phyloP scores from a whole-genome alignment of 2,797 vertebrate species.

The Acrocephalus scirpaceus region DNA sequence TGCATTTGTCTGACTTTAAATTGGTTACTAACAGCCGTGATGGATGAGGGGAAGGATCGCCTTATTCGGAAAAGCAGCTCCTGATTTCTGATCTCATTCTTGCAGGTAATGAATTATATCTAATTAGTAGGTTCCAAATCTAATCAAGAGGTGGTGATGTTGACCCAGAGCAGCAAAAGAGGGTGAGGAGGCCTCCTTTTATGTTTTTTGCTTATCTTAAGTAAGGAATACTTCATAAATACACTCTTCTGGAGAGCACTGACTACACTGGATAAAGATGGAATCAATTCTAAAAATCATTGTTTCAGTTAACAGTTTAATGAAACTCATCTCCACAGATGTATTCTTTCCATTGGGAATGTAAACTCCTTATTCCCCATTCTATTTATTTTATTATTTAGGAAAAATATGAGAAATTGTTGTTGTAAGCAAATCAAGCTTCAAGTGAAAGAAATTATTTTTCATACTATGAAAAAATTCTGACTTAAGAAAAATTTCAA shows the following conservation, averaged over 20 bases:
- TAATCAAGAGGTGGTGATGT: constrained; percentile 92
- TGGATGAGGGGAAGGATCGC: constrained; percentile 94
- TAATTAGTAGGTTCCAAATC: constrained; percentile 96
- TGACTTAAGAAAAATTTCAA: neutral
- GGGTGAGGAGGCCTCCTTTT: constrained; percentile 54
- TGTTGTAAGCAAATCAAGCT: constrained; percentile 24
- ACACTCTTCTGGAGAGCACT: neutral
- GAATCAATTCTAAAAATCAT: constrained; percentile 62
- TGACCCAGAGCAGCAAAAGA: constrained; percentile 78
- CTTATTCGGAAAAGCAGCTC: constrained; percentile 92
- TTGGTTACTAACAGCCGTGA: constrained; percentile 99
- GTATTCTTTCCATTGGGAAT: constrained; percentile 64
- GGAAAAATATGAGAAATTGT: constrained; percentile 22
- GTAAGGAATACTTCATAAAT: constrained; percentile 13
- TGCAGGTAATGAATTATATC: constrained; percentile 99
- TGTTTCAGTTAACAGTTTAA: constrained; percentile 52
- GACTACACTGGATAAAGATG: constrained; percentile 22
- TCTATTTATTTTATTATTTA: constrained; percentile 50
- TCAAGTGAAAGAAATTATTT: neutral
- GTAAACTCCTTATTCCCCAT: constrained; percentile 51
- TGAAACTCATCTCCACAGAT: constrained; percentile 69
- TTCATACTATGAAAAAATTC: neutral
- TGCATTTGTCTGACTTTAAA: constrained; percentile 95
- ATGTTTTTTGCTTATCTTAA: constrained; percentile 44
- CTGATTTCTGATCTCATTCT: constrained; percentile 95